Base-by-base conservation (phyloP, 2,113 vertebrate species). In the Lagenorhynchus albirostris region DNA sequence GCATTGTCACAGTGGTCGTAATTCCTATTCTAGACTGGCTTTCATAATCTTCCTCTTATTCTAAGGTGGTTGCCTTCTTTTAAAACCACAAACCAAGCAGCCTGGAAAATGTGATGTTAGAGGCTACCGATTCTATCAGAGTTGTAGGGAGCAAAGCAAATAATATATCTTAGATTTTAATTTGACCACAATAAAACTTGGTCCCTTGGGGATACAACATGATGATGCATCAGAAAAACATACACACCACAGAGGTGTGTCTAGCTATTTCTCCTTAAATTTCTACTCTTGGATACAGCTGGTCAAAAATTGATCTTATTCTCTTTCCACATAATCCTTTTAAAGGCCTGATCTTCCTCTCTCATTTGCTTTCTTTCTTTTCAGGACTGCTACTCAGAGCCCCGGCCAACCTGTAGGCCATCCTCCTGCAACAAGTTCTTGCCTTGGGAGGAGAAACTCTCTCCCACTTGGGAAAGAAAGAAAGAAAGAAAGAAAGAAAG, bases 21-120 rank as follows among this genome's bases (percentile, higher is more conserved):
- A 81, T 41, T 58, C 25, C 31, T 83, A 23, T 70, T 95, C 95
- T 21, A 93, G 62, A 84, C 7, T 84, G 55, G 36, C 60, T 95
- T 74, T 26, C 21, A 74, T 70, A 77, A 73, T 83, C 60, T 87
- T 2, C 33, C 63, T 62, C 36, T 90, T 55, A 76, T 53, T 81
- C 50, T 60, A 89, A 58, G 8, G 6, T 62, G 20, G 18, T 68
- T 89, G 47, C 14, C 4, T 53, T 77, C 14, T 55, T 73, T 44
- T 73, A 33, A 94, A 94, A 60, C 44, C 38, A 9, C 50, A 93
- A 88, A 87, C 83, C 63, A 85, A 85, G 21, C 17, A 53, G 60
- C 44, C 36, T 62, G 11, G 44, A 83, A 95, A 90, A 80, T 31
- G 6, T 81, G 70, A 80, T 68, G 17, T 41, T 36, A 79, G 26